Conservation (phyloP, 2,113 vertebrate genomes). For the Coregonus clupeaformis region DNA sequence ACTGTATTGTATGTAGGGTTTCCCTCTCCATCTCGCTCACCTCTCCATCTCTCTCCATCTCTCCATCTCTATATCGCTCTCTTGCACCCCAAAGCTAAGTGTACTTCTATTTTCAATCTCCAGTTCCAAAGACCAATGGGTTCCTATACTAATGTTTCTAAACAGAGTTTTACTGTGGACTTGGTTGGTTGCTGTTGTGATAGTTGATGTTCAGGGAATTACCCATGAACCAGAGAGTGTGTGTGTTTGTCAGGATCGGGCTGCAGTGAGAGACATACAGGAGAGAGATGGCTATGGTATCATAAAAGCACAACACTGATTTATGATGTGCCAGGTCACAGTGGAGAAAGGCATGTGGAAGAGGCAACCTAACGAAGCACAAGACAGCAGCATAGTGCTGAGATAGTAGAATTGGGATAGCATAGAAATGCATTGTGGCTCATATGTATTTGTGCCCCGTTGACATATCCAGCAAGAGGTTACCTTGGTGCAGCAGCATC, state of each 20-base stretch:
- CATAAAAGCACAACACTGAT: neutral
- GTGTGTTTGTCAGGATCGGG: neutral
- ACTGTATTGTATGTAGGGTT: slow-evolving; percentile 16
- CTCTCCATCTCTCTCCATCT: neutral
- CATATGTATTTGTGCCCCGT: neutral
- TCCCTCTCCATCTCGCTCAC: neutral
- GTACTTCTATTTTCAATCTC: slow-evolving; percentile 40
- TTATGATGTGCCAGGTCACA: neutral
- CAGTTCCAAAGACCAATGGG: slow-evolving; percentile 5
- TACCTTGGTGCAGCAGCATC: neutral
- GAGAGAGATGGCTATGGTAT: neutral
- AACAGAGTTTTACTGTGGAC: neutral
- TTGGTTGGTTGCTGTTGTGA: slow-evolving; percentile 7
- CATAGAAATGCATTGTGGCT: neutral
- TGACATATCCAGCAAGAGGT: neutral
- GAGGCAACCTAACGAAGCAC: neutral
- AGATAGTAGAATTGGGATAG: neutral
- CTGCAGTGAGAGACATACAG: neutral
- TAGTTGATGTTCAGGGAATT: slow-evolving; percentile 14
- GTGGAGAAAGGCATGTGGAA: neutral
- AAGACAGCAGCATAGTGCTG: neutral
- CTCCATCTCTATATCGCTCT: neutral
- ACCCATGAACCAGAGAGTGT: neutral
- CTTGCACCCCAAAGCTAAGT: slow-evolving; percentile 35
- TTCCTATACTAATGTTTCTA: slow-evolving; percentile 22